phyloP scores from a whole-genome alignment of 2,888 invertebrate species.

The Netelia inedita region DNA sequence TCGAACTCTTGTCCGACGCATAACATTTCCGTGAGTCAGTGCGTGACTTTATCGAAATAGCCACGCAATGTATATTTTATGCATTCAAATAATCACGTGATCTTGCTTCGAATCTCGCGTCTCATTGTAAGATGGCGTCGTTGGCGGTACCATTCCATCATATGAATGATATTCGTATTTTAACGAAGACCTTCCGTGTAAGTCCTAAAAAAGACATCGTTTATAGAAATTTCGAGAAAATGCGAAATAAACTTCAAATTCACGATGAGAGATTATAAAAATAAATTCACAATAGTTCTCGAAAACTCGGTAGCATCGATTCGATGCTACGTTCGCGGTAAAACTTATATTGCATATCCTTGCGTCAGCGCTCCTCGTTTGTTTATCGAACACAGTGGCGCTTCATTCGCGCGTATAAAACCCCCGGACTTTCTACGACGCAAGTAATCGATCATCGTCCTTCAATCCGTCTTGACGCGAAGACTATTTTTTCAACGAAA shows the following conservation, averaged over 20 bases:
- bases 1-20: slow-evolving; percentile 9
- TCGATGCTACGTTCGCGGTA: slow-evolving; percentile 14
- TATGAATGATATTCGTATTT: background rate
- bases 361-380: slow-evolving; percentile 52
- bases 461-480: background rate
- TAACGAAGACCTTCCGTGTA: background rate
- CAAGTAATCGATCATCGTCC: slow-evolving; percentile 30
- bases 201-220: background rate
- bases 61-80: slow-evolving; percentile 26
- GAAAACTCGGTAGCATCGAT: slow-evolving; percentile 43
- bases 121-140: slow-evolving; percentile 77
- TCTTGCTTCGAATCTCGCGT: slow-evolving; percentile 72
- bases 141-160: background rate
- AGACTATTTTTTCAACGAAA: slow-evolving; percentile 1
- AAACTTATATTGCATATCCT: slow-evolving; percentile 41
- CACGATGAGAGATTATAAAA: background rate
- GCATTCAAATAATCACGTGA: slow-evolving; percentile 61
- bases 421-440: slow-evolving; percentile 34
- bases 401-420: slow-evolving; percentile 44
- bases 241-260: no score
- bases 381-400: slow-evolving; percentile 44
- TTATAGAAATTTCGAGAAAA: no score
- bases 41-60: background rate
- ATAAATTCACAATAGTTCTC: slow-evolving; percentile 38
- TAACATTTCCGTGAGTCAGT: slow-evolving; percentile 18